Evolutionary conservation across 2,113 vertebrate species (phyloP).

Genomic region (Dromas ardeola): DNA sequence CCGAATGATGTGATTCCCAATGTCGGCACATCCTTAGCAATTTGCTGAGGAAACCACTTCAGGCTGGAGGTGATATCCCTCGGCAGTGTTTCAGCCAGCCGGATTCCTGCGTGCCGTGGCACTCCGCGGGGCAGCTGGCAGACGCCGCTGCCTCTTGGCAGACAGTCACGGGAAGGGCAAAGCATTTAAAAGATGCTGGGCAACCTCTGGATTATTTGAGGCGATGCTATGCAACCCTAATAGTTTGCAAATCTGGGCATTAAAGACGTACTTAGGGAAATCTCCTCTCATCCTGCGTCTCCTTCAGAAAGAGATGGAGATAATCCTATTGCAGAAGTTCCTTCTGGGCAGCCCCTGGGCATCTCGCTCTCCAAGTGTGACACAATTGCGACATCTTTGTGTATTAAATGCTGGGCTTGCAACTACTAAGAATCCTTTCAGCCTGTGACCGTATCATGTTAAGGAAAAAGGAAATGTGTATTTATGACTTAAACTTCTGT

Average conservation of each 20-base stretch:
- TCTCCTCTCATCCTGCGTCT: background rate
- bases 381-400: constrained; percentile 2
- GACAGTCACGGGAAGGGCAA: constrained; percentile 12
- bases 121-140: constrained; percentile 19
- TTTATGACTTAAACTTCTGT: background rate
- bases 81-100: background rate
- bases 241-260: constrained; percentile 14
- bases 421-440: constrained; percentile 24
- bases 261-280: constrained; percentile 2
- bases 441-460: background rate
- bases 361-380: background rate
- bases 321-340: constrained; percentile 29
- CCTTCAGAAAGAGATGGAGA: background rate
- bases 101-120: background rate
- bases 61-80: background rate
- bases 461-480: background rate
- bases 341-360: background rate
- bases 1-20: background rate
- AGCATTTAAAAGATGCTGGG: background rate
- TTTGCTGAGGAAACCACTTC: background rate
- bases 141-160: background rate
- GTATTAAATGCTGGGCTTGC: constrained; percentile 29
- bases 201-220: constrained; percentile 27
- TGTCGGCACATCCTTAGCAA: background rate
- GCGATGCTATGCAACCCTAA: background rate